A percentile compares a stretch with the other conserved stretches of the same genome.
phyloP scores from a whole-genome alignment of 2,113 vertebrate species.

The Sebastes schlegelii region DNA sequence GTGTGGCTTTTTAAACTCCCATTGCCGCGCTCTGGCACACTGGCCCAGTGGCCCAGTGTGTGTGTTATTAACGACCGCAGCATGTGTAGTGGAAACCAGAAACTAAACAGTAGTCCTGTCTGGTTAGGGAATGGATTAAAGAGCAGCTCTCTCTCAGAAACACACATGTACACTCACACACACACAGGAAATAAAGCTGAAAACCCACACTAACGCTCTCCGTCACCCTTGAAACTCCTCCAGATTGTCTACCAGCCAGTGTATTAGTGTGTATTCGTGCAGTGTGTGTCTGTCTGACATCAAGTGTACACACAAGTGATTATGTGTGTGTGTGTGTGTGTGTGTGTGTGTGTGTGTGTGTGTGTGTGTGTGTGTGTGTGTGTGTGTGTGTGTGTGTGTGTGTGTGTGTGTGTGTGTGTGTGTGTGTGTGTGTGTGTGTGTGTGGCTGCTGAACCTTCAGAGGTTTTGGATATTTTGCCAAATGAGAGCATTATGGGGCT shows the following conservation, averaged over 20 bases:
- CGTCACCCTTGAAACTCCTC: constrained; percentile 77
- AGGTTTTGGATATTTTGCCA: constrained; percentile 78
- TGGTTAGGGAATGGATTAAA: constrained; percentile 72
- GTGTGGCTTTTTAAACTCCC: constrained; percentile 61
- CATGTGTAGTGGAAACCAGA: constrained; percentile 66
- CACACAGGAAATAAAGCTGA: constrained; percentile 47
- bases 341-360: constrained; percentile 13
- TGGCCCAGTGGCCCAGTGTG: constrained; percentile 51
- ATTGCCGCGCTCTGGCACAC: constrained; percentile 33
- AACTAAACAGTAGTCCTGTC: constrained; percentile 59
- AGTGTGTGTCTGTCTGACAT: constrained; percentile 45
- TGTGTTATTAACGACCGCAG: constrained; percentile 65
- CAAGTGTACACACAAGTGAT: constrained; percentile 41
- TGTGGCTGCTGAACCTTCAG: constrained; percentile 66
- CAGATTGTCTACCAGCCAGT: constrained; percentile 76
- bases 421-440: constrained; percentile 13
- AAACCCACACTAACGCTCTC: constrained; percentile 58
- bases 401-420: constrained; percentile 36
- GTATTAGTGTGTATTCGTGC: constrained; percentile 48
- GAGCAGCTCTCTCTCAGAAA: constrained; percentile 42
- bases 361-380: constrained; percentile 22
- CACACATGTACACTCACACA: constrained; percentile 45
- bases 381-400: constrained; percentile 25
- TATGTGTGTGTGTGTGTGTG: constrained; percentile 23
- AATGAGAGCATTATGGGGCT: constrained; percentile 83